phyloP scores from a whole-genome alignment of 2,113 vertebrate species.

The Protobothrops flavoviridis region DNA sequence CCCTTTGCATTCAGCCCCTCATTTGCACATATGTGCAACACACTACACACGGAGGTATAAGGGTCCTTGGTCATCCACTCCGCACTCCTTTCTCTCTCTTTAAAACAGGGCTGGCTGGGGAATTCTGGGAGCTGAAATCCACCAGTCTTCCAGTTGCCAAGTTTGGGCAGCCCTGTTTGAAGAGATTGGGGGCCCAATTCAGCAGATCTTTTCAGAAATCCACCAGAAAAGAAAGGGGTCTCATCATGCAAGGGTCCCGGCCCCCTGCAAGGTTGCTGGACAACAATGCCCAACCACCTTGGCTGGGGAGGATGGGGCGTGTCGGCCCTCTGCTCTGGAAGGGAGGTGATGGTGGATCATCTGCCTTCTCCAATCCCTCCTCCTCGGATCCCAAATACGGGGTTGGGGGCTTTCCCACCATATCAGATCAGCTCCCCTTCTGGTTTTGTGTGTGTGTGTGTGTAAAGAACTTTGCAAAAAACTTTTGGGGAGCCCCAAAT shows the following conservation, averaged over 20 bases:
- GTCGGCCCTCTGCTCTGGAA: background rate
- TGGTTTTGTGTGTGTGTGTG: background rate
- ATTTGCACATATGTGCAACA: background rate
- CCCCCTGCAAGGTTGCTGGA: background rate
- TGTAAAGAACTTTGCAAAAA: background rate
- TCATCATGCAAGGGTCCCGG: background rate
- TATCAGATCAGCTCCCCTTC: background rate
- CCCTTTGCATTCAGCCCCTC: background rate
- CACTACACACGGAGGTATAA: background rate
- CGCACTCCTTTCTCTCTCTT: background rate
- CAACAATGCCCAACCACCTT: background rate
- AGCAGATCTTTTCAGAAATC: background rate
- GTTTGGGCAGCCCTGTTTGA: too few relatives aligned
- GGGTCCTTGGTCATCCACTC: background rate
- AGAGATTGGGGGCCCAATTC: too few relatives aligned
- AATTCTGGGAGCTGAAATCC: too few relatives aligned
- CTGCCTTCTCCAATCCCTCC: background rate
- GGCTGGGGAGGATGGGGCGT: background rate
- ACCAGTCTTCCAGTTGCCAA: too few relatives aligned
- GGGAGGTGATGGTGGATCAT: background rate
- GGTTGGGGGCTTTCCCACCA: background rate
- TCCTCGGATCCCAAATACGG: background rate
- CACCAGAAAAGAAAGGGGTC: background rate
- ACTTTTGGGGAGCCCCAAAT: background rate
- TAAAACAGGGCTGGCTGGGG: background rate